These are phyloP conservation scores for Tiliqua scincoides DNA, from an alignment of 2,113 vertebrate species.

Conservation along the genomic window DNA sequence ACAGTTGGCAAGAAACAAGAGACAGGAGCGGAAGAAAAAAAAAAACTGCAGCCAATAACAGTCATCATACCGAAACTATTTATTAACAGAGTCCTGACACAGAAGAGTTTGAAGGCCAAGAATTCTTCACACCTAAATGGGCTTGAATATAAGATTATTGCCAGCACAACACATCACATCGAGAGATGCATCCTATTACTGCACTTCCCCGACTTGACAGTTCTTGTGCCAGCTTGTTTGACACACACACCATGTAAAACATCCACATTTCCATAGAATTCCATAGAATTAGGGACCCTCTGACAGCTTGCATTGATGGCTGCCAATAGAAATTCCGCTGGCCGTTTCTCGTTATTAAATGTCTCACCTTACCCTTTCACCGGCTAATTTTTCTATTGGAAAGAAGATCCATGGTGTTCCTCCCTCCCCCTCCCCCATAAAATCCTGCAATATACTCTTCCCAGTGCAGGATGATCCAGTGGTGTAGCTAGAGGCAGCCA, in stretches of 20 bases:
- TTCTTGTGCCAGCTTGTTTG: conserved; percentile 57
- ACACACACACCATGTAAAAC: conserved; percentile 61
- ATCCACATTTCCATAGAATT: conserved; percentile 64
- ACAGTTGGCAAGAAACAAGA: conserved; percentile 33
- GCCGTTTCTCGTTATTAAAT: conserved; percentile 16
- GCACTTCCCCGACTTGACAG: conserved; percentile 58
- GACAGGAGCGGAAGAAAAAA: neutral
- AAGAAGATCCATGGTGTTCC: conserved; percentile 27
- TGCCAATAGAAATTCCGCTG: conserved; percentile 33
- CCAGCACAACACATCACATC: conserved; percentile 63
- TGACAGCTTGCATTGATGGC: conserved; percentile 30
- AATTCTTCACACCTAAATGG: conserved; percentile 67
- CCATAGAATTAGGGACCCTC: conserved; percentile 51
- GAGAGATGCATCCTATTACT: conserved; percentile 62
- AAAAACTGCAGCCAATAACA: conserved; percentile 23
- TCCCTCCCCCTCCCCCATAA: too few relatives aligned
- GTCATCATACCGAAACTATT: conserved; percentile 30
- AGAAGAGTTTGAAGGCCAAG: conserved; percentile 60
- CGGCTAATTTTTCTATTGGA: conserved; percentile 12
- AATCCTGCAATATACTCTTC: conserved; percentile 32
- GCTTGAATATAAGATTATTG: conserved; percentile 68
- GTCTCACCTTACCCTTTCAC: conserved; percentile 35
- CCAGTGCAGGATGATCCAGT: too few relatives aligned
- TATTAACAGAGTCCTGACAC: conserved; percentile 61
- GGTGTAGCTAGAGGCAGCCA: too few relatives aligned